Conservation (phyloP, 2,888 invertebrate genomes). For the Heliconius ismenius region DNA sequence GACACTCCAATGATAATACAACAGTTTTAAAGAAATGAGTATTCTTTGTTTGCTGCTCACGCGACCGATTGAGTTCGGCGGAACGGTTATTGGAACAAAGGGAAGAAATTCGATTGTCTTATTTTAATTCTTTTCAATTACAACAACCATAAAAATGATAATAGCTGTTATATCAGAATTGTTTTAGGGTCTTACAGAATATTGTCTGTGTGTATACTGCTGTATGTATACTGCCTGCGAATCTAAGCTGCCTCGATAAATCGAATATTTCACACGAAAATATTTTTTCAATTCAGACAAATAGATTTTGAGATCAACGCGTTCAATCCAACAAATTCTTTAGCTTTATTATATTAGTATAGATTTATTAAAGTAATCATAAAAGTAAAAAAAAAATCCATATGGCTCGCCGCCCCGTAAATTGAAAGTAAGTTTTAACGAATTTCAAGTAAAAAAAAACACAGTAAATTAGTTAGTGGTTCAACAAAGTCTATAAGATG, state of each 20-base stretch:
- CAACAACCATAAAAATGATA: background rate
- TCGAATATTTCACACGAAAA: background rate
- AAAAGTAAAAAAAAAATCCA: background rate
- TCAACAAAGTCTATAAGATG: background rate
- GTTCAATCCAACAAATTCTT: background rate
- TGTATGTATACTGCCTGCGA: background rate
- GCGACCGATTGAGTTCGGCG: constrained; percentile 25
- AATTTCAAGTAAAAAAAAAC: background rate
- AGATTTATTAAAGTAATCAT: background rate
- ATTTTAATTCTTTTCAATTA: constrained; percentile 24
- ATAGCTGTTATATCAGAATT: background rate
- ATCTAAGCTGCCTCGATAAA: background rate
- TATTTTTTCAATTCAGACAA: background rate
- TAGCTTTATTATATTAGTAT: background rate
- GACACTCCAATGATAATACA: constrained; percentile 14
- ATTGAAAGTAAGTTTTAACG: background rate
- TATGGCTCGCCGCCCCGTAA: background rate
- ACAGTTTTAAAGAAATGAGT: constrained; percentile 30
- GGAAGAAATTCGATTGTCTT: constrained; percentile 17
- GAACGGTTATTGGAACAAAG: constrained; percentile 29
- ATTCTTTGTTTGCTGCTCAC: constrained; percentile 36
- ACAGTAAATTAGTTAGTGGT: too few relatives aligned
- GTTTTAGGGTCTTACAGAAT: background rate
- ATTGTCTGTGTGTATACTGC: background rate
- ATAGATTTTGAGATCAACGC: background rate